Evolutionary conservation across 2,888 invertebrate species (phyloP).

Genomic region (Phorcus lineatus): DNA sequence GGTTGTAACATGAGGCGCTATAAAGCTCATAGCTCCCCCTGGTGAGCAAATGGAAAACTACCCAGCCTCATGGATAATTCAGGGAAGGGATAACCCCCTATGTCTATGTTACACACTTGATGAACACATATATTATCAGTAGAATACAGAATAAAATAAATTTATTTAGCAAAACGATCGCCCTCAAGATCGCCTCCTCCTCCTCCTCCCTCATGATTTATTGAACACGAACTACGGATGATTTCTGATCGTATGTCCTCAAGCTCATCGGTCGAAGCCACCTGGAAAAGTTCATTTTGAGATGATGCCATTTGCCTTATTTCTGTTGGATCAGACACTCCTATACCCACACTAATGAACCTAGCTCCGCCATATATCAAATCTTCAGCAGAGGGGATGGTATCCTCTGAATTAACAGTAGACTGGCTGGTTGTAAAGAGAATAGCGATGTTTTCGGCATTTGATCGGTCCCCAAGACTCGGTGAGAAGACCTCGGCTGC

Average conservation of each 20-base stretch:
- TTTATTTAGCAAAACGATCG: background rate
- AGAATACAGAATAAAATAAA: background rate
- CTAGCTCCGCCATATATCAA: slow-evolving; percentile 59
- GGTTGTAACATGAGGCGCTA: slow-evolving; percentile 5
- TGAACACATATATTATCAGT: slow-evolving; percentile 13
- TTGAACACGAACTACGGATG: slow-evolving; percentile 49
- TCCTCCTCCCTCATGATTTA: background rate
- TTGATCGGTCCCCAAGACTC: slow-evolving; percentile 52
- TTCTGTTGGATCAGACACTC: slow-evolving; percentile 50
- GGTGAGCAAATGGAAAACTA: slow-evolving; percentile 5
- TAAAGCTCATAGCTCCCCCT: slow-evolving; percentile 3
- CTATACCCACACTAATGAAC: slow-evolving; percentile 61
- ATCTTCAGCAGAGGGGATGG: slow-evolving; percentile 57
- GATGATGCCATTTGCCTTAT: slow-evolving; percentile 56
- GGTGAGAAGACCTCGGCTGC: slow-evolving; percentile 48
- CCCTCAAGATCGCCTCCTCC: background rate
- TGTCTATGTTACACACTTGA: slow-evolving; percentile 1
- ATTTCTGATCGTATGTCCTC: slow-evolving; percentile 52
- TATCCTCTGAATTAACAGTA: slow-evolving; percentile 62
- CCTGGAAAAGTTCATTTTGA: slow-evolving; percentile 57
- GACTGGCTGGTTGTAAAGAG: slow-evolving; percentile 68
- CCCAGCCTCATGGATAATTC: slow-evolving; percentile 1
- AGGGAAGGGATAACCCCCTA: background rate
- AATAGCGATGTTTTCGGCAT: slow-evolving; percentile 58
- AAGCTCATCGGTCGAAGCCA: slow-evolving; percentile 54